These are phyloP conservation scores for Stomatorhinus walkeri DNA, from an alignment of 2,797 vertebrate species.

Conservation along the genomic window DNA sequence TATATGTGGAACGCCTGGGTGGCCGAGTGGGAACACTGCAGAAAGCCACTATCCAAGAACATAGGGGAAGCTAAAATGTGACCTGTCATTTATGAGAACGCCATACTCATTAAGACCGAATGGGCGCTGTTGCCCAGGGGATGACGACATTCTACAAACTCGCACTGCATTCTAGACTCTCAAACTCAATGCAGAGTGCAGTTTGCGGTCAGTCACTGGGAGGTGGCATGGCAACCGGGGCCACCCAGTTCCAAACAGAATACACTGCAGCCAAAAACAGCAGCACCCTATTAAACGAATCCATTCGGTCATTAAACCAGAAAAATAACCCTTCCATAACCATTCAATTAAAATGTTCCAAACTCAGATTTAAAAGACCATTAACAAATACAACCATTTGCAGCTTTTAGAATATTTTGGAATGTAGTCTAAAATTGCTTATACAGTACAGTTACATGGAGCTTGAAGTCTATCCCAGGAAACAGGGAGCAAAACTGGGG, in stretches of 20 bases:
- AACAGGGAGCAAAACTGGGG: background rate
- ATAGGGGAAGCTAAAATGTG: background rate
- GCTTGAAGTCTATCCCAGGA: background rate
- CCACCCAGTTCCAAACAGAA: background rate
- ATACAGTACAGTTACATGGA: background rate
- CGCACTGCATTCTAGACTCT: background rate
- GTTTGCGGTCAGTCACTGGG: background rate
- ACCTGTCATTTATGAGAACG: background rate
- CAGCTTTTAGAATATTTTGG: background rate
- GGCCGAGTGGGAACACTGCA: background rate
- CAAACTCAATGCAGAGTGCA: background rate
- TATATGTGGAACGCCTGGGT: background rate
- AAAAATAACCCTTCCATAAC: background rate
- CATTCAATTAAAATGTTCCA: background rate
- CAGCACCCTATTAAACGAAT: background rate
- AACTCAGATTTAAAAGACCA: background rate
- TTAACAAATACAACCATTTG: background rate
- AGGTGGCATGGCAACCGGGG: background rate
- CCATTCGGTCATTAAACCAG: background rate
- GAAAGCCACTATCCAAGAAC: background rate
- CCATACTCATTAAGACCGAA: background rate
- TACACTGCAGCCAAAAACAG: background rate
- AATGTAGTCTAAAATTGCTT: background rate
- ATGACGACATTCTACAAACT: background rate
- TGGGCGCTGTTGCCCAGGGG: background rate